Evolutionary conservation across 1,140 invertebrate genomes (phyloP).

Genomic region (Tribolium castaneum): DNA sequence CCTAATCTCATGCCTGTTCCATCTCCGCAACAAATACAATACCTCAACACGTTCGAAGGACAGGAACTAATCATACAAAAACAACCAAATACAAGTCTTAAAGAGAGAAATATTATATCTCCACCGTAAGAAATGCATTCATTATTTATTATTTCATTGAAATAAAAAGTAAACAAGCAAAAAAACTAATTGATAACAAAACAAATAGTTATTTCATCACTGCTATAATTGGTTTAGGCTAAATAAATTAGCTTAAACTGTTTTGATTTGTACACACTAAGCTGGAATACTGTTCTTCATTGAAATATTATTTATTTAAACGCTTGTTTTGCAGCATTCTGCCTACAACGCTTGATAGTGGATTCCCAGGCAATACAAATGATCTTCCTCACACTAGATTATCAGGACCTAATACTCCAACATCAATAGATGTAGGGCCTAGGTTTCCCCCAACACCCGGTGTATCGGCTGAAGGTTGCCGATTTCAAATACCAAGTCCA

Average conservation of each 20-base stretch:
- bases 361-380: slow-evolving; percentile 56
- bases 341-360: slow-evolving; percentile 61
- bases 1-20: slow-evolving; percentile 95
- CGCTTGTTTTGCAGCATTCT: slow-evolving; percentile 57
- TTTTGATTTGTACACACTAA: too few species aligned
- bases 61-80: slow-evolving; percentile 97
- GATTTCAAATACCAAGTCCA: slow-evolving; percentile 66
- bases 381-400: slow-evolving; percentile 61
- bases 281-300: not conserved
- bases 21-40: slow-evolving; percentile 95
- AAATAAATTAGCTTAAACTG: too few species aligned
- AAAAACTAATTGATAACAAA: not conserved
- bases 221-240: not conserved
- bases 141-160: not conserved
- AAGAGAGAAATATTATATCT: slow-evolving; percentile 64
- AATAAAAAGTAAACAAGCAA: not conserved
- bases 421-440: slow-evolving; percentile 62
- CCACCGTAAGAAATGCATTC: slow-evolving; percentile 59
- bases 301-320: not conserved
- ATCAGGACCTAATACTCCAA: slow-evolving; percentile 65
- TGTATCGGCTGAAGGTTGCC: slow-evolving; percentile 60
- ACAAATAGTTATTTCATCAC: not conserved
- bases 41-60: slow-evolving; percentile 94
- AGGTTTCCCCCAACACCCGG: slow-evolving; percentile 62
- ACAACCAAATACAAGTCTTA: slow-evolving; percentile 92